A percentile compares a stretch with the other conserved stretches of the same genome.
Evolutionary conservation across 2,888 invertebrate genomes (phyloP).

Genomic region (Macrophya annulata): DNA sequence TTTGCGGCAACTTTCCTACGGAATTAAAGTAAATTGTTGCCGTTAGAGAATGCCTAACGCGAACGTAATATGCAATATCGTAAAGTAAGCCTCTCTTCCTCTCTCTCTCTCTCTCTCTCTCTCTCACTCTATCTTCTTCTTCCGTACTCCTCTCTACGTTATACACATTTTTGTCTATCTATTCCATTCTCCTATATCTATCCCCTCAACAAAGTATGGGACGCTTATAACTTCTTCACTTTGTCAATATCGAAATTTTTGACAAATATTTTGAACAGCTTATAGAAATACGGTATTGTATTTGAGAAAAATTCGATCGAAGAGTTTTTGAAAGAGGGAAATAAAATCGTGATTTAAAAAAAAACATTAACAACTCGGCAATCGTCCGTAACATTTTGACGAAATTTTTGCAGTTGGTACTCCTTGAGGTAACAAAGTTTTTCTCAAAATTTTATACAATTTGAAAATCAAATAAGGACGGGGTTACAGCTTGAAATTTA

Average conservation of each 20-base stretch:
- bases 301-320: background rate
- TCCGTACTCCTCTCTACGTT: background rate
- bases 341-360: background rate
- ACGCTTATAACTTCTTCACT: background rate
- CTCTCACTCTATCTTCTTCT: constrained; percentile 37
- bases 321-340: background rate
- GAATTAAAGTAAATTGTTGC: constrained; percentile 65
- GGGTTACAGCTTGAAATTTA: background rate
- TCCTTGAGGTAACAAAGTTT: background rate
- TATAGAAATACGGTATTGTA: background rate
- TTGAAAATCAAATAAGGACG: background rate
- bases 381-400: background rate
- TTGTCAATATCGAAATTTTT: background rate
- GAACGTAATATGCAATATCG: constrained; percentile 64
- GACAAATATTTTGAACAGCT: background rate
- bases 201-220: background rate
- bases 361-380: background rate
- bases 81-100: constrained; percentile 37
- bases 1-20: constrained; percentile 56
- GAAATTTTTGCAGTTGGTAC: background rate
- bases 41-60: constrained; percentile 66
- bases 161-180: background rate
- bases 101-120: constrained; percentile 17
- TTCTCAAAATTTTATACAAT: background rate
- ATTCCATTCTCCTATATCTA: background rate